Evolutionary conservation across 2,888 invertebrate genomes (phyloP).

Genomic region (Trichopria drosophilae): DNA sequence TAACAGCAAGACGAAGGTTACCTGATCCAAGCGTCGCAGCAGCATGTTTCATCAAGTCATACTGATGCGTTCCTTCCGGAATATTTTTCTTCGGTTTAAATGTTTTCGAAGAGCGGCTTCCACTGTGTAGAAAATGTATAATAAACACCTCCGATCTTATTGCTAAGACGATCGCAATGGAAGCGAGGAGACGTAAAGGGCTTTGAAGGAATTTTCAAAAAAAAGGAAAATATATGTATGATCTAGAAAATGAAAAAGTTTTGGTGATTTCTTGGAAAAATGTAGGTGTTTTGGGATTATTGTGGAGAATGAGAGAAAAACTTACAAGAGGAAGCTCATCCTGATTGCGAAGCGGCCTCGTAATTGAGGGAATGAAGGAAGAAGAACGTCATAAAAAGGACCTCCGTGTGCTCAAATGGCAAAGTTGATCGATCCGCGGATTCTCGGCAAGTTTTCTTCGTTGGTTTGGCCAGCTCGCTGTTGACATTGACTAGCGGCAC

Average conservation of each 20-base stretch:
- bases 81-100: slow-evolving; percentile 99
- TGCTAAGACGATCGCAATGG: too few species aligned
- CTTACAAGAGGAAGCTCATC: slow-evolving; percentile 58
- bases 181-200: too few species aligned
- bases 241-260: background rate
- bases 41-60: slow-evolving; percentile 99
- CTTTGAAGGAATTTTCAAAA: too few species aligned
- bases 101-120: slow-evolving; percentile 91
- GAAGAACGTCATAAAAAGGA: too few species aligned
- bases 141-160: too few species aligned
- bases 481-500: too few species aligned
- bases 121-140: slow-evolving; percentile 61
- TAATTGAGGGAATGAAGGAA: too few species aligned
- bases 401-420: too few species aligned
- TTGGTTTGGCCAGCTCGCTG: too few species aligned
- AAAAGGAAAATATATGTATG: too few species aligned
- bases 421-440: too few species aligned
- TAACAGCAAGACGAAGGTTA: slow-evolving; percentile 92
- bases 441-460: too few species aligned
- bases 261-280: slow-evolving; percentile 16
- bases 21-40: slow-evolving; percentile 97
- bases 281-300: background rate
- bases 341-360: slow-evolving; percentile 38
- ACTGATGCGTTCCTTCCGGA: slow-evolving; percentile 97
- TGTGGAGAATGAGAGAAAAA: slow-evolving; percentile 28